Conservation (phyloP, 2,888 invertebrate genomes). For the Galerucella calmariensis region DNA sequence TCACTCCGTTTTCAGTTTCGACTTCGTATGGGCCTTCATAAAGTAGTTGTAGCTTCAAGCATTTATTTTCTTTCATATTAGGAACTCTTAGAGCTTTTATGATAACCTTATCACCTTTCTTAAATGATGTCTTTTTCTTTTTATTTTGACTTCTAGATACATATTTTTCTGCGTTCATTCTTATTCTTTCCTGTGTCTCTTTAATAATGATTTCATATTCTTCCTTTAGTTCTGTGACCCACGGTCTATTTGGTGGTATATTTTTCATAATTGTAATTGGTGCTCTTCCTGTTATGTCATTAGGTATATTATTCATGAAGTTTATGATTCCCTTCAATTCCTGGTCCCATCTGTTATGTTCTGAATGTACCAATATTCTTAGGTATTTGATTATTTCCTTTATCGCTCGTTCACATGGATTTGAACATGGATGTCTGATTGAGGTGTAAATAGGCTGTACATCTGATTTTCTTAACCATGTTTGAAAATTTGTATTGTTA, state of each 20-base stretch:
- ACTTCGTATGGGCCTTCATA: not conserved
- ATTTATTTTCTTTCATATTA: not conserved
- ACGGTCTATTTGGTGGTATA: not conserved
- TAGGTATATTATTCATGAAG: too few species aligned
- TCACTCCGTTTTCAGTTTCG: not conserved
- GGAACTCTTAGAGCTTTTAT: not conserved
- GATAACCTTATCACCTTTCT: not conserved
- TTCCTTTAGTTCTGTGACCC: not conserved
- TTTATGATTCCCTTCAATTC: too few species aligned
- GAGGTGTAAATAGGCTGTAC: not conserved
- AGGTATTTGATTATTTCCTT: not conserved
- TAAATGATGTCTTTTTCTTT: not conserved
- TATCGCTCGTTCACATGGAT: not conserved
- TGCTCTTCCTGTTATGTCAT: too few species aligned
- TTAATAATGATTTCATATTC: not conserved
- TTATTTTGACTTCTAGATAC: not conserved
- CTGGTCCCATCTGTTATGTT: too few species aligned
- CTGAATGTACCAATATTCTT: not conserved
- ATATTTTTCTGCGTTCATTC: not conserved
- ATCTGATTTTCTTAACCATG: not conserved
- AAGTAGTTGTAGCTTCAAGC: not conserved
- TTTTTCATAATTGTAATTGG: not conserved
- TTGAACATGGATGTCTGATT: not conserved
- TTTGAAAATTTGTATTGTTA: not conserved
- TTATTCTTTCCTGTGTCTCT: not conserved